Evolutionary conservation across 1,140 invertebrate genomes (phyloP).

Genomic region (Potamilus streckersoni): DNA sequence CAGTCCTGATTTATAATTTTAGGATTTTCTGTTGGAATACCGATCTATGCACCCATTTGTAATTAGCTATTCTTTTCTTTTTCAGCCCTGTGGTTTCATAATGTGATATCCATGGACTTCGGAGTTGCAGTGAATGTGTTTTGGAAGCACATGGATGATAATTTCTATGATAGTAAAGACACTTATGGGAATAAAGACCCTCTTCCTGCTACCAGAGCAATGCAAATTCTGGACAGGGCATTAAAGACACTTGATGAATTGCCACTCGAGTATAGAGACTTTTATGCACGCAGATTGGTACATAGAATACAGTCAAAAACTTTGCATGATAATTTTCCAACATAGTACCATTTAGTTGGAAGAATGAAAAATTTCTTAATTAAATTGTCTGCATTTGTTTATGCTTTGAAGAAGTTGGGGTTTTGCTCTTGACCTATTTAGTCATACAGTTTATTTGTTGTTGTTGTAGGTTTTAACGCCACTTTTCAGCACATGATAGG

Average conservation of each 20-base stretch:
- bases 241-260: slow-evolving; percentile 68
- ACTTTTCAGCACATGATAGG: no score
- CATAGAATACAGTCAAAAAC: slow-evolving; percentile 54
- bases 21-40: not conserved
- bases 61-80: slow-evolving; percentile 14
- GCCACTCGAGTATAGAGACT: slow-evolving; percentile 71
- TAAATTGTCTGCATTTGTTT: no score
- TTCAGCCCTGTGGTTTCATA: slow-evolving; percentile 75
- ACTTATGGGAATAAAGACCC: slow-evolving; percentile 74
- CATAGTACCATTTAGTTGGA: no score
- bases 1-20: not conserved
- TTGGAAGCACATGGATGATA: slow-evolving; percentile 71
- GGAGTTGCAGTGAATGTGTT: slow-evolving; percentile 75
- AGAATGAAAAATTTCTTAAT: no score
- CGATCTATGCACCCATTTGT: no score
- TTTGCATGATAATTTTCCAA: not conserved
- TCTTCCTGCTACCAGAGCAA: slow-evolving; percentile 68
- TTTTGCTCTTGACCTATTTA: no score
- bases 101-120: slow-evolving; percentile 70
- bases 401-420: no score
- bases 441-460: no score
- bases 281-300: slow-evolving; percentile 70
- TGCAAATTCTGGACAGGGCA: slow-evolving; percentile 70
- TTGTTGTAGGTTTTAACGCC: no score
- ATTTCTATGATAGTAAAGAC: slow-evolving; percentile 72